A percentile compares a stretch with the other conserved stretches of the same genome.
Evolutionary conservation across 2,113 vertebrate species (phyloP).

Genomic region (Tetrax tetrax): DNA sequence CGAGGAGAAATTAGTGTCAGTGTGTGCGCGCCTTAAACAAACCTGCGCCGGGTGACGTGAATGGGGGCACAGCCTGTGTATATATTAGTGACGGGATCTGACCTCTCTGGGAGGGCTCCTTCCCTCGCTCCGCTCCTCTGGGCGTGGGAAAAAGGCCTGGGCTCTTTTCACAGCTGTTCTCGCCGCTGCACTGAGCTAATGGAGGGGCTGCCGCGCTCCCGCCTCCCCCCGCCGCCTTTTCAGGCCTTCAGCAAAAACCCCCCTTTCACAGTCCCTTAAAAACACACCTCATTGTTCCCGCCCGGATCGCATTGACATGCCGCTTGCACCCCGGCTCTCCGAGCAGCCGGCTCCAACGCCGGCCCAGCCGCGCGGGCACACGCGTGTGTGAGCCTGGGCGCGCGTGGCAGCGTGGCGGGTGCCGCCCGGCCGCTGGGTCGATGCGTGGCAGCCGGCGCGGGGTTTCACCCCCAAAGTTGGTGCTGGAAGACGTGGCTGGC

Average conservation of each 20-base stretch:
- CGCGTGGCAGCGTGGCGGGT: neutral
- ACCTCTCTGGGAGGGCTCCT: constrained; percentile 83
- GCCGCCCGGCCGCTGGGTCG: rapidly evolving
- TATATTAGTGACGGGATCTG: constrained; percentile 87
- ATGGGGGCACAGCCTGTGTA: constrained; percentile 79
- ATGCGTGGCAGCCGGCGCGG: rapidly evolving
- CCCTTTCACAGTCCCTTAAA: constrained; percentile 83
- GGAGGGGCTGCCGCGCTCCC: constrained; percentile 74
- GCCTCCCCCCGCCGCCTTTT: constrained; percentile 66
- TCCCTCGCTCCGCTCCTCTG: constrained; percentile 76
- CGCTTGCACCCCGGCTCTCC: constrained; percentile 73
- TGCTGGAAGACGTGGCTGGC: neutral
- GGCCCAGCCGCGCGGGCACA: neutral
- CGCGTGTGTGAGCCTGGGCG: neutral
- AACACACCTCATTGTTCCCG: constrained; percentile 85
- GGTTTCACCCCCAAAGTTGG: rapidly evolving
- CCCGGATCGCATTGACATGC: constrained; percentile 76
- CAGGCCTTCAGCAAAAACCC: constrained; percentile 71
- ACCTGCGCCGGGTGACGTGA: constrained; percentile 81
- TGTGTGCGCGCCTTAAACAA: constrained; percentile 82
- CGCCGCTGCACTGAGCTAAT: constrained; percentile 86
- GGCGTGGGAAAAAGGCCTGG: constrained; percentile 94
- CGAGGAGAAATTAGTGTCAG: constrained; percentile 76
- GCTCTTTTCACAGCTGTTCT: constrained; percentile 92
- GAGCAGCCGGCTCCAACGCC: constrained; percentile 25